phyloP scores from a whole-genome alignment of 2,888 invertebrate genomes.

The Drosophila meridionalis region DNA sequence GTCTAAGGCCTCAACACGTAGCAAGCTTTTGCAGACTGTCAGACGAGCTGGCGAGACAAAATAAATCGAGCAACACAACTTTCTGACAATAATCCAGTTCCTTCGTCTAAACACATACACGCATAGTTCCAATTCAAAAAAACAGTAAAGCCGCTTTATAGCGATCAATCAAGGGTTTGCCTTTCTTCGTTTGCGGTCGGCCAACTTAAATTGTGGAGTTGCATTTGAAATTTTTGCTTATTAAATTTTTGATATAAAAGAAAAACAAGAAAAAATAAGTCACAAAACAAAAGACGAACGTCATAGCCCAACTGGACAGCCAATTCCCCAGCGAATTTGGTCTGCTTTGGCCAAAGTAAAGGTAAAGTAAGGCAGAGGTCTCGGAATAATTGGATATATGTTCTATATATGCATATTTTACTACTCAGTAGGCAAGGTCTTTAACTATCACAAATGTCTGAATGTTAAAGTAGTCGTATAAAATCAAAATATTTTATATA shows the following conservation, averaged over 20 bases:
- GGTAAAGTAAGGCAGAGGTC: background rate
- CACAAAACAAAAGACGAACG: background rate
- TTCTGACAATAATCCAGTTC: slow-evolving; percentile 53
- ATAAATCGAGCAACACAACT: slow-evolving; percentile 46
- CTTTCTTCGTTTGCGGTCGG: slow-evolving; percentile 34
- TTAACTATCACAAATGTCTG: slow-evolving; percentile 44
- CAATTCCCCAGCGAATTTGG: slow-evolving; percentile 8
- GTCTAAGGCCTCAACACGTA: slow-evolving; percentile 4
- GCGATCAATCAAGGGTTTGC: slow-evolving; percentile 33
- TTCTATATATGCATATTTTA: background rate
- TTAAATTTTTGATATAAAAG: background rate
- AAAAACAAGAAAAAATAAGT: background rate
- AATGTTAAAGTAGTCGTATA: slow-evolving; percentile 27
- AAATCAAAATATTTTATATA: slow-evolving; percentile 51
- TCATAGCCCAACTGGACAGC: background rate
- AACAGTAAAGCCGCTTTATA: slow-evolving; percentile 25
- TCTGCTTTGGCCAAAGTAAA: background rate
- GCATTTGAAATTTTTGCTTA: slow-evolving; percentile 27
- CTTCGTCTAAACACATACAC: slow-evolving; percentile 59
- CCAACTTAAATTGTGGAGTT: slow-evolving; percentile 37
- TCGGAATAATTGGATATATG: background rate
- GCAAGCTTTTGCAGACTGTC: slow-evolving; percentile 44
- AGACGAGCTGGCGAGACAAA: slow-evolving; percentile 24
- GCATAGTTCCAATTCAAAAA: slow-evolving; percentile 46
- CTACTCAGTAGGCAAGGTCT: slow-evolving; percentile 39